These are phyloP conservation scores for Centruroides sculpturatus DNA, from an alignment of 1,140 invertebrate genomes.

Conservation along the genomic window DNA sequence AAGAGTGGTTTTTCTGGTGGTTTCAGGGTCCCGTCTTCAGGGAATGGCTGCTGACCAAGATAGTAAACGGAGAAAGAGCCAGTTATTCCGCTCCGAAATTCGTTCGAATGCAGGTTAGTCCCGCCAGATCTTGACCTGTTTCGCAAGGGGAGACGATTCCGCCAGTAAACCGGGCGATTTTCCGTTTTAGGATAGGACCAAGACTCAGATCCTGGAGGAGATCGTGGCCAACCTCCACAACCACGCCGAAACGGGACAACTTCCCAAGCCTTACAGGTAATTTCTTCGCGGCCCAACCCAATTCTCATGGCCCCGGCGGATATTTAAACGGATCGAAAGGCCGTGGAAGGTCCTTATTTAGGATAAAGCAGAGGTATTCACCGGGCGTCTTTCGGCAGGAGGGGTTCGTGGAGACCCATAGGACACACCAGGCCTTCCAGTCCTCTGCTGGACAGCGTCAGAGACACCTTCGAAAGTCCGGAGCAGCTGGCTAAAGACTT, in stretches of 20 bases:
- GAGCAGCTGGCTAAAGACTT: constrained; percentile 87
- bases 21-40: constrained; percentile 70
- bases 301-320: no score
- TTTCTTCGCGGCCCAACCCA: no score
- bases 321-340: no score
- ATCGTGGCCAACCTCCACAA: constrained; percentile 84
- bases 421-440: constrained; percentile 83
- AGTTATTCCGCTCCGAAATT: constrained; percentile 92
- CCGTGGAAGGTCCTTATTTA: no score
- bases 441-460: constrained; percentile 73
- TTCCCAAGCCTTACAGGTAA: constrained; percentile 82
- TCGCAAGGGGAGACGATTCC: neutral
- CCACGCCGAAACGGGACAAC: constrained; percentile 84
- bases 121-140: neutral
- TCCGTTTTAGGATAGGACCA: constrained; percentile 56
- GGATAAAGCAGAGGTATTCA: no score
- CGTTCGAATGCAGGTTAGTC: constrained; percentile 58
- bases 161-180: neutral
- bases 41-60: constrained; percentile 86
- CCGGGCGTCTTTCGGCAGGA: constrained; percentile 21
- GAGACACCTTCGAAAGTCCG: constrained; percentile 77
- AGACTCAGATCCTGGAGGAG: constrained; percentile 79
- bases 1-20: neutral
- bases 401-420: constrained; percentile 82
- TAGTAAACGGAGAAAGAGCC: constrained; percentile 96